Evolutionary conservation across 2,113 vertebrate genomes (phyloP).

Genomic region (Panthera uncia): DNA sequence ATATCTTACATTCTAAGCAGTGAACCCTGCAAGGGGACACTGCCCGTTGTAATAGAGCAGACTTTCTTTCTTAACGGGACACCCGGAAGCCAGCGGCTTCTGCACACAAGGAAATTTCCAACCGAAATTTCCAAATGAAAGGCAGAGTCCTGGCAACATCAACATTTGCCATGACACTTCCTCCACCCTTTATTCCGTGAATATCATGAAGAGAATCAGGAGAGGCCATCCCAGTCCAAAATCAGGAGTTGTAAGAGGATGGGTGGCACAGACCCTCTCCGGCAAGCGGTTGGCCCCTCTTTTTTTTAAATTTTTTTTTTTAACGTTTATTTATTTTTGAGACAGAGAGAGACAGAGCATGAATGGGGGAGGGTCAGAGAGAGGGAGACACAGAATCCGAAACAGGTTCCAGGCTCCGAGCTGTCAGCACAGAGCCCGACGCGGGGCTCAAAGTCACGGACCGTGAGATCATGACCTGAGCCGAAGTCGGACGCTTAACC

Average conservation of each 20-base stretch:
- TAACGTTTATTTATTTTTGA: too few relatives aligned
- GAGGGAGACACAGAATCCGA: too few relatives aligned
- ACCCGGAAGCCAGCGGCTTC: neutral
- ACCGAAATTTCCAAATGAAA: neutral
- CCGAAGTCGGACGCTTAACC: too few relatives aligned
- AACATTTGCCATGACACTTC: neutral
- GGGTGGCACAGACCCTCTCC: neutral
- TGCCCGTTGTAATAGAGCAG: neutral
- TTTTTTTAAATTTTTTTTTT: too few relatives aligned
- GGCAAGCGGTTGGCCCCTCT: neutral
- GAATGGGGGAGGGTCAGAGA: too few relatives aligned
- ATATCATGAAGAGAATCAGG: neutral
- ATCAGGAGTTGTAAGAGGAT: neutral
- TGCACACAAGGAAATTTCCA: neutral
- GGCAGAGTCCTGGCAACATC: neutral
- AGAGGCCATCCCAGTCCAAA: neutral
- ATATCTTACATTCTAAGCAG: neutral
- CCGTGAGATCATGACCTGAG: too few relatives aligned
- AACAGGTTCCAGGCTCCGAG: too few relatives aligned
- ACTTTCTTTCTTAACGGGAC: neutral
- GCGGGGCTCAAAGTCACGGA: too few relatives aligned
- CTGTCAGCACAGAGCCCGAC: too few relatives aligned
- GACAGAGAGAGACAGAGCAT: too few relatives aligned
- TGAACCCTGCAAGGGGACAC: neutral
- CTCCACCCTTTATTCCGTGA: neutral